Evolutionary conservation across 64 coral and sea anemone genomes (phyloP), one percentile per base, ranked within the genome.

Genomic region (Stylophora pistillata): DNA sequence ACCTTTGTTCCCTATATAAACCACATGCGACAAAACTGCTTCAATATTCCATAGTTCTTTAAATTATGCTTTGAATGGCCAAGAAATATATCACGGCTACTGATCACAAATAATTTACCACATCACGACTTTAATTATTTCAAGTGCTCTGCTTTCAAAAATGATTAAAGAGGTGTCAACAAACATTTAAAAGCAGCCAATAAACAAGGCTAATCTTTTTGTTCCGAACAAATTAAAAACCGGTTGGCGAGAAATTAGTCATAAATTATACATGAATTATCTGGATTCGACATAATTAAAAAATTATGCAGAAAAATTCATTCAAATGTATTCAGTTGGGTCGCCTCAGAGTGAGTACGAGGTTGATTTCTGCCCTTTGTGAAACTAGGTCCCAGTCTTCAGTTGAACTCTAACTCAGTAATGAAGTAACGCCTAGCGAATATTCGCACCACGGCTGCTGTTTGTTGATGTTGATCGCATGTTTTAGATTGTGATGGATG

Each of bases 101-200:
- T 34, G 56, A 81, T 21, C 28, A 58, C 28, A 79, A 79, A 79
- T 65, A 65, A 65, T 65, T 65, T 65, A 7, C 62, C 18, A 65
- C 78, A 62, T 81, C n/a, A n/a, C n/a, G n/a, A n/a, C n/a, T n/a
- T n/a, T n/a, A n/a, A n/a, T n/a, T n/a, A n/a, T n/a, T n/a, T 79
- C 77, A 58, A 79, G 29, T 81, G 28, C 58, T 7, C 58, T 23
- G 15, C 57, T 81, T 81, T 57, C 21, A 30, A 78, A 26, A 33
- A 61, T 62, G 63, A 81, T 62, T 62, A 81, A 18, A 41, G 57
- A 62, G 78, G 56, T 61, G 56, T 61, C 14, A 21, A 33, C 13
- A 64, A 30, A 56, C 6, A 28, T 20, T 11, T 31, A 25, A 29
- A 20, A 81, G 30, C 34, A 17, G 56, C 54, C 58, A 60, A 81